These are phyloP conservation scores for Planococcus citri DNA, from an alignment of 1,140 invertebrate genomes.

Conservation along the genomic window DNA sequence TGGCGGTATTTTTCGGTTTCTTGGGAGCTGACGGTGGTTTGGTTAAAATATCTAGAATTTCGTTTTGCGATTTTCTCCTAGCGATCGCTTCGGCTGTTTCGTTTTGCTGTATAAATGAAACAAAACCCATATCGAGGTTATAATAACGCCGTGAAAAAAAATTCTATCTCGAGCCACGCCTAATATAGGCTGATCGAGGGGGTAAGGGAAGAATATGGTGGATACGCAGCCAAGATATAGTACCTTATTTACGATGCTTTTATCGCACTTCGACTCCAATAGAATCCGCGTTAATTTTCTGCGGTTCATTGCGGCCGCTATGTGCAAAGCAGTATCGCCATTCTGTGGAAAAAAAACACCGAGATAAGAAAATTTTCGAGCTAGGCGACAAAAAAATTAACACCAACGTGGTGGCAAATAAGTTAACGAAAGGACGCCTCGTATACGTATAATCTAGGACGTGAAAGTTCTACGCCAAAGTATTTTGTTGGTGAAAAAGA, in stretches of 20 bases:
- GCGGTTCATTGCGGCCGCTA: conserved; percentile 82
- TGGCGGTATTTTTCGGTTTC: background rate
- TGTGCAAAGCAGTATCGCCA: conserved; percentile 86
- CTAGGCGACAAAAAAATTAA: too few relatives aligned
- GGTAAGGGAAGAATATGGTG: too few relatives aligned
- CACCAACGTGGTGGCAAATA: too few relatives aligned
- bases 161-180: background rate
- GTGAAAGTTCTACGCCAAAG: background rate
- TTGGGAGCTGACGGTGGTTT: conserved; percentile 12
- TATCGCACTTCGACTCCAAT: conserved; percentile 71
- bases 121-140: background rate
- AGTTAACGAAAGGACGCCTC: too few relatives aligned
- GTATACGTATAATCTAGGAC: too few relatives aligned
- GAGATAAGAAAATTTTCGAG: background rate
- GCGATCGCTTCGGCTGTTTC: conserved; percentile 87
- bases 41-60: conserved; percentile 65
- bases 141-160: background rate
- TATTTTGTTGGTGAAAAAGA: background rate
- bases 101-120: conserved; percentile 44
- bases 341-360: conserved; percentile 44
- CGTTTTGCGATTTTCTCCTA: conserved; percentile 64
- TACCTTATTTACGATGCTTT: conserved; percentile 65
- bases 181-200: too few relatives aligned
- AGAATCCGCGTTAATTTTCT: conserved; percentile 83
- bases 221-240: background rate